Percentiles rank a stretch among this genome's conserved stretches.
These are phyloP conservation scores for Yponomeuta plumbellus DNA, from an alignment of 2,888 invertebrate species.

Conservation along the genomic window DNA sequence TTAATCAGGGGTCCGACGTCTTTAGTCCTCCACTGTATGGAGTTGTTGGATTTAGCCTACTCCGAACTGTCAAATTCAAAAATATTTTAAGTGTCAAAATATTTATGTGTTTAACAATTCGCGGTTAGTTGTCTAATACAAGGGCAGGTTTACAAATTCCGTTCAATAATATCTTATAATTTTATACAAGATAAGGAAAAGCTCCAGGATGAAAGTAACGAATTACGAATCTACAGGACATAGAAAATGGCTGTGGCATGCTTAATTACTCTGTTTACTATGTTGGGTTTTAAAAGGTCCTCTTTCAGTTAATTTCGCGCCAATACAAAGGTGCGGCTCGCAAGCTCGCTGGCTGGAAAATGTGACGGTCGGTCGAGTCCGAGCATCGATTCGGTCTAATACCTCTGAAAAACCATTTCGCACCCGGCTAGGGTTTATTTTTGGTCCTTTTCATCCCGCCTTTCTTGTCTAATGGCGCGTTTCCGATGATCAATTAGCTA, in stretches of 20 bases:
- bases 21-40: too few relatives aligned
- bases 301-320: constrained; percentile 65
- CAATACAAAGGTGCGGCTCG: constrained; percentile 67
- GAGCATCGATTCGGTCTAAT: constrained; percentile 66
- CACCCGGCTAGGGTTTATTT: constrained; percentile 70
- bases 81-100: too few relatives aligned
- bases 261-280: constrained; percentile 45
- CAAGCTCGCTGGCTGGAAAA: constrained; percentile 72
- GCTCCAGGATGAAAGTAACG: background rate
- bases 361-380: constrained; percentile 70
- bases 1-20: too few relatives aligned
- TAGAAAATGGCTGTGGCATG: constrained; percentile 25
- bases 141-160: too few relatives aligned
- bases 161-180: too few relatives aligned
- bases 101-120: too few relatives aligned
- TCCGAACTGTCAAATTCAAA: too few relatives aligned
- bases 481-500: constrained; percentile 35
- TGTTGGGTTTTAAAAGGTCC: constrained; percentile 58
- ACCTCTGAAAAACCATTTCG: constrained; percentile 72
- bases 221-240: background rate
- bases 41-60: too few relatives aligned
- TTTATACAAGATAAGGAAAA: background rate
- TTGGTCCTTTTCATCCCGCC: constrained; percentile 71
- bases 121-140: too few relatives aligned
- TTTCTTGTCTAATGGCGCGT: constrained; percentile 60